A percentile compares a stretch with the other conserved stretches of the same genome.
Conservation (phyloP, 2,888 invertebrate genomes). For the Tiliacea aurago region DNA sequence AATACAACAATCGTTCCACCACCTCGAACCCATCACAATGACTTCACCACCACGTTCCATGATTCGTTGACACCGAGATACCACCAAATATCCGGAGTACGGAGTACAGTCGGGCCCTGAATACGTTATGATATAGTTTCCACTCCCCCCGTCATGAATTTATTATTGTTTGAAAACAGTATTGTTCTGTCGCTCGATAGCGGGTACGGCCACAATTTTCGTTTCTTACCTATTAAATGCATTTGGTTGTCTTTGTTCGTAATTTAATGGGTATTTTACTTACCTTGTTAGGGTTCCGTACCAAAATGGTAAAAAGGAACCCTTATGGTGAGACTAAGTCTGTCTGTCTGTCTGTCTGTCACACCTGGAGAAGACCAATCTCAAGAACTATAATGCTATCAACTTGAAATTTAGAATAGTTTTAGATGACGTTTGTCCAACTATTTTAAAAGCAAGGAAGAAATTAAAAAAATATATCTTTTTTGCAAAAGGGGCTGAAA, state of each 20-base stretch:
- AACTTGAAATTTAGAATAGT: too few species aligned
- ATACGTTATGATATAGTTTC: constrained; percentile 61
- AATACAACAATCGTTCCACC: constrained; percentile 9
- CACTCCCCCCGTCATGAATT: constrained; percentile 50
- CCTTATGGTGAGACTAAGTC: too few species aligned
- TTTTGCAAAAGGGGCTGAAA: too few species aligned
- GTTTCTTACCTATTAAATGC: constrained; percentile 39
- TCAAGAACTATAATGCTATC: too few species aligned
- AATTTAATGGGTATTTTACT: constrained; percentile 27
- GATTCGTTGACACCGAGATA: constrained; percentile 42
- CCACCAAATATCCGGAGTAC: constrained; percentile 58
- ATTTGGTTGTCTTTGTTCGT: constrained; percentile 28
- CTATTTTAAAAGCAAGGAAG: too few species aligned
- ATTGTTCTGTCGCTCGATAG: constrained; percentile 48
- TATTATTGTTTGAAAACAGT: constrained; percentile 61
- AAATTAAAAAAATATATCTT: too few species aligned
- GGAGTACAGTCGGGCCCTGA: constrained; percentile 34
- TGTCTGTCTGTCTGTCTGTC: too few species aligned
- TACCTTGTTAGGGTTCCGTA: too few species aligned
- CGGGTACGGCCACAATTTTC: constrained; percentile 33
- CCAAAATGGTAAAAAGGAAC: too few species aligned
- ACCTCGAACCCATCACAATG: constrained; percentile 28
- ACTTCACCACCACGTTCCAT: constrained; percentile 3
- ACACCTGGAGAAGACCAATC: too few species aligned
- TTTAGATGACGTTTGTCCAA: too few species aligned